Percentiles rank a stretch among this genome's conserved stretches.
Evolutionary conservation across 2,797 vertebrate genomes (phyloP).

Genomic region (Pseudochromis fuscus): DNA sequence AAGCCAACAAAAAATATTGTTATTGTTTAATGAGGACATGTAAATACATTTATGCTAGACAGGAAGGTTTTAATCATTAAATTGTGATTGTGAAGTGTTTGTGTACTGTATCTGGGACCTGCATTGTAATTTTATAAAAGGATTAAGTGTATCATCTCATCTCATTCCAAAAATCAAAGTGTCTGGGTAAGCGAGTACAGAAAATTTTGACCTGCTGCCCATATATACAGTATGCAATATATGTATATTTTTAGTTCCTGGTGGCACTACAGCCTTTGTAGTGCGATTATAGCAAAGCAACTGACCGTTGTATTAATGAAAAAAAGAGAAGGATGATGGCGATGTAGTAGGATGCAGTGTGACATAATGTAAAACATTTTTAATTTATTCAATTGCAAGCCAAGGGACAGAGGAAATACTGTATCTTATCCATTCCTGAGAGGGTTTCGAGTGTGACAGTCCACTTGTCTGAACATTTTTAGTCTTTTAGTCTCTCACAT

Average conservation of each 20-base stretch:
- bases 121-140: too few relatives aligned
- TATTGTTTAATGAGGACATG: conserved; percentile 6
- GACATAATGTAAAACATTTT: too few relatives aligned
- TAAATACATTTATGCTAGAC: not conserved
- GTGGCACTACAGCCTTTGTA: not conserved
- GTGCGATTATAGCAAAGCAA: conserved; percentile 3
- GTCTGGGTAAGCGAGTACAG: not conserved
- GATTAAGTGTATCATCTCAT: not conserved
- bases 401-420: not conserved
- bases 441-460: conserved; percentile 24
- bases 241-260: conserved; percentile 17
- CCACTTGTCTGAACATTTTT: not conserved
- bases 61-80: too few relatives aligned
- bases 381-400: too few relatives aligned
- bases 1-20: not conserved
- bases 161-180: not conserved
- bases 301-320: not conserved
- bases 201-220: conserved; percentile 28
- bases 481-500: too few relatives aligned
- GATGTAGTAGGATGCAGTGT: too few relatives aligned
- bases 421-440: conserved; percentile 12
- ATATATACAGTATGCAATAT: conserved; percentile 59
- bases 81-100: too few relatives aligned
- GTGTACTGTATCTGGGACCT: too few relatives aligned
- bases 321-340: conserved; percentile 2